Conservation (phyloP, 2,888 invertebrate genomes). For the Drosophila stalkeri region DNA sequence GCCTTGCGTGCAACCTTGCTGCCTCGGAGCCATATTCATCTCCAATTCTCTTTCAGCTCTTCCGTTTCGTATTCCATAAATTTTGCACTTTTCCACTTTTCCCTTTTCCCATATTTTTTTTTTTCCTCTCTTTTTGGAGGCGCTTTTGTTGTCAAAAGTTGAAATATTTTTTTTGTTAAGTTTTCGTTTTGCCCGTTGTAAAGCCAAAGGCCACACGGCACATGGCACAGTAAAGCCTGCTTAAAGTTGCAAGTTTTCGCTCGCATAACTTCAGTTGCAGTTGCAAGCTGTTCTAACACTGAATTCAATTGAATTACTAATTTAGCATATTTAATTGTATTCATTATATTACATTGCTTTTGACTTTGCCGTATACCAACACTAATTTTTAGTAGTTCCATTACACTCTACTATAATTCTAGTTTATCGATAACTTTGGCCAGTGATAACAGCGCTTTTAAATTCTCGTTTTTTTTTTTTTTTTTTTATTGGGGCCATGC, state of each 20-base stretch:
- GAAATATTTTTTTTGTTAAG: conserved; percentile 17
- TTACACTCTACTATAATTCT: too few species aligned
- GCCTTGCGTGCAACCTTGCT: conserved; percentile 4
- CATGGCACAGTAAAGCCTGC: conserved; percentile 3
- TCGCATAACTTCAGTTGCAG: not conserved
- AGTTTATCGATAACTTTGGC: not conserved
- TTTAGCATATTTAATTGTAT: not conserved
- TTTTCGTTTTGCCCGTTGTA: conserved; percentile 1
- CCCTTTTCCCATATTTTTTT: not conserved
- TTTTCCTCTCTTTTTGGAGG: not conserved
- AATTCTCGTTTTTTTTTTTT: too few species aligned
- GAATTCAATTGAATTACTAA: not conserved
- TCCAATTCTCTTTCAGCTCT: conserved; percentile 12
- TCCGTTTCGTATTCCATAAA: conserved; percentile 15
- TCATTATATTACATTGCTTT: not conserved
- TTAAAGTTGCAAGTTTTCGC: not conserved
- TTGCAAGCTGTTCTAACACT: not conserved
- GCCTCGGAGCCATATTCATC: conserved; percentile 7
- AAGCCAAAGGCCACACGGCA: conserved; percentile 17
- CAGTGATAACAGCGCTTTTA: not conserved
- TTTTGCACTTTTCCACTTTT: conserved; percentile 16
- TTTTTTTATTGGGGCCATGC: too few species aligned
- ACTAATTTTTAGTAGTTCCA: not conserved
- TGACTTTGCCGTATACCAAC: not conserved
- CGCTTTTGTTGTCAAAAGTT: conserved; percentile 36